phyloP scores from a whole-genome alignment of 2,888 invertebrate genomes.

The Andrena praecox region DNA sequence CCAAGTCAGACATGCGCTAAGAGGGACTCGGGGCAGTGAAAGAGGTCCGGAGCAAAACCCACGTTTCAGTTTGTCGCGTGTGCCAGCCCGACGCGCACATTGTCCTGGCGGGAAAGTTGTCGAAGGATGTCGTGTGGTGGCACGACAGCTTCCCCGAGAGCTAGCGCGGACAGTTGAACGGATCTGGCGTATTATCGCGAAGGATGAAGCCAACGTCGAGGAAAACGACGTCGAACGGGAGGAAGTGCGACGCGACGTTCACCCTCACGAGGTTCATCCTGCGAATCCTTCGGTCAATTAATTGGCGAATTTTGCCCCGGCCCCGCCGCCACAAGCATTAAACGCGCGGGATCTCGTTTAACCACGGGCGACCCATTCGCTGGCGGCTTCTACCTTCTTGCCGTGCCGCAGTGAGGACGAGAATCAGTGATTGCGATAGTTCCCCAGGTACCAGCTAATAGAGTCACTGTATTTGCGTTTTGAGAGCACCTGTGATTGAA shows the following conservation, averaged over 20 bases:
- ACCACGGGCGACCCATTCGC: not conserved
- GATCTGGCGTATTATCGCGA: not conserved
- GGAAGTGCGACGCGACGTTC: not conserved
- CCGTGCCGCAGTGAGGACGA: not conserved
- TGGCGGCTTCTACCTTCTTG: not conserved
- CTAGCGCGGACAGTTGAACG: not conserved
- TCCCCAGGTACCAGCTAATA: not conserved
- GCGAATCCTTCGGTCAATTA: slow-evolving; percentile 33
- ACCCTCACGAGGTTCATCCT: slow-evolving; percentile 23
- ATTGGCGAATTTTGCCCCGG: slow-evolving; percentile 15
- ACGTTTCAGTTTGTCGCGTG: slow-evolving; percentile 78
- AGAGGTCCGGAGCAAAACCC: slow-evolving; percentile 70
- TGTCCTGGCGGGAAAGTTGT: slow-evolving; percentile 4
- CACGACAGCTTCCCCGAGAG: not conserved
- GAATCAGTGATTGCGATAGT: not conserved
- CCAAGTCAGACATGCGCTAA: slow-evolving; percentile 79
- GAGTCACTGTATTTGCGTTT: not conserved
- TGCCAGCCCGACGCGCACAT: slow-evolving; percentile 70
- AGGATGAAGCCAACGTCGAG: slow-evolving; percentile 9
- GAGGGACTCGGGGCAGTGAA: slow-evolving; percentile 65
- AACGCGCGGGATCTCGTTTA: not conserved
- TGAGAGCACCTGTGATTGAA: not conserved
- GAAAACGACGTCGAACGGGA: slow-evolving; percentile 1
- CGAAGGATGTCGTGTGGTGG: slow-evolving; percentile 27
- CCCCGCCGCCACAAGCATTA: slow-evolving; percentile 2